Evolutionary conservation across 2,113 vertebrate species (phyloP).

Genomic region (Arothron firmamentum): DNA sequence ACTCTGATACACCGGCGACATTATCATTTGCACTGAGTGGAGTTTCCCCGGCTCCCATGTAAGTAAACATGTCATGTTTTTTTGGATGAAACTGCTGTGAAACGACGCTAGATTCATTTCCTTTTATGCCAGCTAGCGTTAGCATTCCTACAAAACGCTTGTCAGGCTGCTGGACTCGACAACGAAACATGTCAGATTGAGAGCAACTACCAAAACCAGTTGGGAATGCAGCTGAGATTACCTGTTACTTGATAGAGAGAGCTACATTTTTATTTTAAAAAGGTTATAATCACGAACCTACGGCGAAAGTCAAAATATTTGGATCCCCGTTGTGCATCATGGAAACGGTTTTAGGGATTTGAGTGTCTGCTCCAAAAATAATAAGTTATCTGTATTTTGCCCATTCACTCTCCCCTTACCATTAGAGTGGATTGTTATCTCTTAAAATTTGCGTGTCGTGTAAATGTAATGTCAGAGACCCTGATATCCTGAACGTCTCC

Average conservation of each 20-base stretch:
- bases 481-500: too few relatives aligned
- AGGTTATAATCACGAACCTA: neutral
- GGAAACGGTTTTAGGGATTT: neutral
- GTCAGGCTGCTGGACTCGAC: neutral
- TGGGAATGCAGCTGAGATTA: too few relatives aligned
- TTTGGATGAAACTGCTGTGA: neutral
- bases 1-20: constrained; percentile 10
- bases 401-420: too few relatives aligned
- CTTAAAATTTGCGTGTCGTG: neutral
- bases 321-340: neutral
- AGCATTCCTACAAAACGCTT: constrained; percentile 8
- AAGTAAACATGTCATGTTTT: constrained; percentile 26
- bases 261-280: neutral
- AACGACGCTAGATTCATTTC: neutral
- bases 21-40: constrained; percentile 11
- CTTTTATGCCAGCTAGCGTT: constrained; percentile 14
- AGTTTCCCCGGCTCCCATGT: constrained; percentile 35
- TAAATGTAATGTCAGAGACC: neutral
- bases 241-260: too few relatives aligned
- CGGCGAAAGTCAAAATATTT: neutral
- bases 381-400: too few relatives aligned
- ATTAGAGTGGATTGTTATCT: too few relatives aligned
- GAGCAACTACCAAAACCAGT: neutral
- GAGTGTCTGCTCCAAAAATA: neutral
- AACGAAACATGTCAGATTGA: neutral